Evolutionary conservation across 2,113 vertebrate species (phyloP).

Genomic region (Egretta garzetta): DNA sequence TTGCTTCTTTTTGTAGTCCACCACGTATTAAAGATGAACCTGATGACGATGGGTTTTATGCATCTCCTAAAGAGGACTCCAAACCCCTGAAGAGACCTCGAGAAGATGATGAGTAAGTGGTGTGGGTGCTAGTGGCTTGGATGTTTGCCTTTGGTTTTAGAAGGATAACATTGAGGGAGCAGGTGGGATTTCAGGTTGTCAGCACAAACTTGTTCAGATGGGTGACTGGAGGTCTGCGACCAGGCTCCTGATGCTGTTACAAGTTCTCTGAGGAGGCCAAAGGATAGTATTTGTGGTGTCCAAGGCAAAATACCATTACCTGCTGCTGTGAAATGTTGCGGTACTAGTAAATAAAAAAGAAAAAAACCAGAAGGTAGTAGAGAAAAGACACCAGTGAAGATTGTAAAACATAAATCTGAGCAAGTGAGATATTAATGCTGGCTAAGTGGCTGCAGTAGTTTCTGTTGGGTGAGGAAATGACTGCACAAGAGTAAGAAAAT

Average conservation of each 20-base stretch:
- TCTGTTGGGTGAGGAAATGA: neutral
- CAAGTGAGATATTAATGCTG: neutral
- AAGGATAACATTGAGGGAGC: neutral
- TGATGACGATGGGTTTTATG: slow-evolving; percentile 86
- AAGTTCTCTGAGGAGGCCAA: neutral
- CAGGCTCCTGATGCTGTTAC: neutral
- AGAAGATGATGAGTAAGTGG: slow-evolving; percentile 89
- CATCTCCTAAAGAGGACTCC: slow-evolving; percentile 82
- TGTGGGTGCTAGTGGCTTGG: neutral
- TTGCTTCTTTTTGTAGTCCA: slow-evolving; percentile 74
- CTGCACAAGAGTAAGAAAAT: neutral
- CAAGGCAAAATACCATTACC: neutral
- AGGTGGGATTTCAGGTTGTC: neutral
- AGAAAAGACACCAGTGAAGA: neutral
- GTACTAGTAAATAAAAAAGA: neutral
- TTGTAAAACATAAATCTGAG: neutral
- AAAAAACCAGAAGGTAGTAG: neutral
- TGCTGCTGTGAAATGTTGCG: neutral
- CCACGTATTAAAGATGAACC: slow-evolving; percentile 88
- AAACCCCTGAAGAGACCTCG: slow-evolving; percentile 86
- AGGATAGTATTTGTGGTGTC: neutral
- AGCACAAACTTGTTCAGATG: neutral
- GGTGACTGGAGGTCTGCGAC: neutral
- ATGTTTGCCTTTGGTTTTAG: neutral
- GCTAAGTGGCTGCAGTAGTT: neutral